Percentiles rank a stretch among this genome's conserved stretches.
phyloP scores from a whole-genome alignment of 1,140 invertebrate genomes.

The Ceratitis capitata region DNA sequence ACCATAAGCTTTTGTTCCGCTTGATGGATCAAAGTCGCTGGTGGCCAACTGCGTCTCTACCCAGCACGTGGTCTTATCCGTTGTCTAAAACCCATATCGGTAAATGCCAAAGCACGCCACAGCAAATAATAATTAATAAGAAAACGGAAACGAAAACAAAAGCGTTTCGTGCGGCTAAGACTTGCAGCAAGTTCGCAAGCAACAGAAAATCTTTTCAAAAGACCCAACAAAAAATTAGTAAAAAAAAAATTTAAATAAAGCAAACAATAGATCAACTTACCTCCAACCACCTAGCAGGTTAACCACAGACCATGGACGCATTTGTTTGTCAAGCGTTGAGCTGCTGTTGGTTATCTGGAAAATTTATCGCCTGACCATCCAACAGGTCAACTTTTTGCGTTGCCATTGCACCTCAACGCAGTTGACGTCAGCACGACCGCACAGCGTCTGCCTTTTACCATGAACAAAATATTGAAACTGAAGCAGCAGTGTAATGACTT shows the following conservation, averaged over 20 bases:
- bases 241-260: no score
- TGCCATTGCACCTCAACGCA: neutral
- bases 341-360: neutral
- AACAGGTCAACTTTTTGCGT: conserved; percentile 1
- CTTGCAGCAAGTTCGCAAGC: neutral
- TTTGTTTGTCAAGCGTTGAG: neutral
- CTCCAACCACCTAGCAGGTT: no score
- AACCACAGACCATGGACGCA: no score
- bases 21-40: neutral
- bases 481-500: no score
- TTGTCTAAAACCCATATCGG: neutral
- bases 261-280: neutral
- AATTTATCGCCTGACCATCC: neutral
- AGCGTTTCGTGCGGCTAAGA: neutral
- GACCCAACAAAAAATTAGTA: neutral
- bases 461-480: no score
- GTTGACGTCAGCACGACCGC: neutral
- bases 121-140: neutral
- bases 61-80: neutral
- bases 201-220: neutral
- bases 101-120: neutral
- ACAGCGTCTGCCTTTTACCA: no score
- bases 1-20: neutral
- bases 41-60: neutral
- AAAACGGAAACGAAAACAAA: neutral